Evolutionary conservation across 2,888 invertebrate species (phyloP).

Genomic region (Camptogramma bilineatum): DNA sequence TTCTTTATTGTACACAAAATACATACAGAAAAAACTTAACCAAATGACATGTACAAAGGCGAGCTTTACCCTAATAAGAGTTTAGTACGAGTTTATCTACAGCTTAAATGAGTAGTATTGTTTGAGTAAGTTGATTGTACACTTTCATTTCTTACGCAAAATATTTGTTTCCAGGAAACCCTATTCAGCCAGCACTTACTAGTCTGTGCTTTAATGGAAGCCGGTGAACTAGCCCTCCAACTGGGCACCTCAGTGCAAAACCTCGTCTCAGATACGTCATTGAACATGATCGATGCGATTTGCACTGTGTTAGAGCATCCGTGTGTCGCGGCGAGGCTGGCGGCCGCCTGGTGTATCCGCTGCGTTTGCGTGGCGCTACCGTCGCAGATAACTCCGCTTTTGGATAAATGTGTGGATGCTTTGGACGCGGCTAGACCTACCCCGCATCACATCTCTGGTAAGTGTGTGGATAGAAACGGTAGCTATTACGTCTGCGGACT

Average conservation of each 20-base stretch:
- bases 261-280: slow-evolving; percentile 93
- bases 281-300: slow-evolving; percentile 88
- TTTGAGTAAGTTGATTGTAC: too few species aligned
- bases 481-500: too few species aligned
- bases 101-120: too few species aligned
- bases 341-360: slow-evolving; percentile 97
- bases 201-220: slow-evolving; percentile 97
- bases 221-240: slow-evolving; percentile 94
- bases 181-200: slow-evolving; percentile 95
- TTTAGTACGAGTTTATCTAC: too few species aligned
- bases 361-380: slow-evolving; percentile 97
- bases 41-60: too few species aligned
- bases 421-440: slow-evolving; percentile 96
- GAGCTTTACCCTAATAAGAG: too few species aligned
- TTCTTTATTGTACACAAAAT: too few species aligned
- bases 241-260: slow-evolving; percentile 98
- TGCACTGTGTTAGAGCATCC: slow-evolving; percentile 94
- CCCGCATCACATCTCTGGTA: slow-evolving; percentile 92
- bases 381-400: slow-evolving; percentile 96
- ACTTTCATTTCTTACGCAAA: too few species aligned
- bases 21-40: too few species aligned
- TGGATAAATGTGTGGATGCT: slow-evolving; percentile 95
- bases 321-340: slow-evolving; percentile 95
- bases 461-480: background rate
- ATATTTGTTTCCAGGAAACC: slow-evolving; percentile 88